These are phyloP conservation scores for Sarcophaga bullata DNA, from an alignment of 1,140 invertebrate genomes.

Conservation along the genomic window DNA sequence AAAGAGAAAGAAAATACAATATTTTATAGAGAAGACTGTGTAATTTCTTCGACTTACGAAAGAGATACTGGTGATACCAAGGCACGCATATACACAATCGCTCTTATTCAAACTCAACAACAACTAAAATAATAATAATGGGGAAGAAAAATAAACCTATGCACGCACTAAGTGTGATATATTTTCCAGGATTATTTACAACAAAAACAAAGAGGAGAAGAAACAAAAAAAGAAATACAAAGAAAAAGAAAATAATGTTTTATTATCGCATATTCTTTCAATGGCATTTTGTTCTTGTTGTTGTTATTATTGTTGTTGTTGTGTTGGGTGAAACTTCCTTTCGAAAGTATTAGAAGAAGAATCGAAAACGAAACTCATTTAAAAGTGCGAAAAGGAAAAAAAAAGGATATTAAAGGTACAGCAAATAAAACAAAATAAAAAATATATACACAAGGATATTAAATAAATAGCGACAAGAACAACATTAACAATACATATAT, in stretches of 20 bases:
- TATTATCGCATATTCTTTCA: slow-evolving; percentile 33
- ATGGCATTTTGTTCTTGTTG: slow-evolving; percentile 5
- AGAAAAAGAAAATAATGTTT: slow-evolving; percentile 56
- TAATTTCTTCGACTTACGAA: slow-evolving; percentile 28
- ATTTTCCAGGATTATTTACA: slow-evolving; percentile 63
- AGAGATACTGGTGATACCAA: slow-evolving; percentile 32
- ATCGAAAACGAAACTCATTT: slow-evolving; percentile 33
- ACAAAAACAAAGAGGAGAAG: neutral
- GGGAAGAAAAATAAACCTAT: slow-evolving; percentile 40
- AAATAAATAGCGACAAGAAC: slow-evolving; percentile 30
- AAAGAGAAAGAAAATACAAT: neutral
- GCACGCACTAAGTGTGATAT: slow-evolving; percentile 63
- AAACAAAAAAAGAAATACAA: slow-evolving; percentile 50
- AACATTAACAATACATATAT: neutral
- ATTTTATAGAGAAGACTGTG: slow-evolving; percentile 1
- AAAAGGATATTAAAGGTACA: slow-evolving; percentile 38
- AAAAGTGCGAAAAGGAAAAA: slow-evolving; percentile 36
- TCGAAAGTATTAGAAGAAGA: slow-evolving; percentile 10
- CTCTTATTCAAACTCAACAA: neutral
- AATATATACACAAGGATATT: slow-evolving; percentile 32
- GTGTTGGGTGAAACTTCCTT: neutral
- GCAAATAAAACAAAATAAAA: neutral
- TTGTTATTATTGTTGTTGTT: slow-evolving; percentile 17
- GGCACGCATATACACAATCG: no score
- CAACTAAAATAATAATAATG: neutral